phyloP scores from a whole-genome alignment of 2,797 vertebrate species.

The Schizothorax lantsangensis region DNA sequence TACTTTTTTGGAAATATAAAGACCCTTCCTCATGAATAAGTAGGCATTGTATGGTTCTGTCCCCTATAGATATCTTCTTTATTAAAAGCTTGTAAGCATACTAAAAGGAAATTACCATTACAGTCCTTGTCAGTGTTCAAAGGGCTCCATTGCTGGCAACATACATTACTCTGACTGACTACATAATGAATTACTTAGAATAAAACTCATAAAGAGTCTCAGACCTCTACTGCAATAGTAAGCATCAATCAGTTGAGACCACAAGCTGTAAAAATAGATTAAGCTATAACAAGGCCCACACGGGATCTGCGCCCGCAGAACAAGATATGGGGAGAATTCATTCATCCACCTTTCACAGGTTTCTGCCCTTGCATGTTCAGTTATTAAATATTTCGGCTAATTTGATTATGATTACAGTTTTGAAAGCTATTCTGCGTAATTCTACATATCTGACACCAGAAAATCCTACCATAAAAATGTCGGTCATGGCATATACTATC shows the following conservation, averaged over 20 bases:
- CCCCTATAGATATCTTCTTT: background rate
- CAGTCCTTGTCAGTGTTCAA: slow-evolving; percentile 17
- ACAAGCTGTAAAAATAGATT: slow-evolving; percentile 52
- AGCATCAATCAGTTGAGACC: slow-evolving; percentile 41
- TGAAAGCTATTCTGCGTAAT: background rate
- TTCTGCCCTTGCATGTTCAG: background rate
- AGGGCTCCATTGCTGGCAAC: slow-evolving; percentile 18
- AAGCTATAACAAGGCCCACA: slow-evolving; percentile 38
- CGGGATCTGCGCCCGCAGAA: slow-evolving; percentile 8
- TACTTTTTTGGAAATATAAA: background rate
- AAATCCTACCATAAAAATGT: background rate
- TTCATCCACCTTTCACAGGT: background rate
- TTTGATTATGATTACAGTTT: background rate
- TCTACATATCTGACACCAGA: background rate
- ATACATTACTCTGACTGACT: slow-evolving; percentile 42
- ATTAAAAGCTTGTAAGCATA: slow-evolving; percentile 43
- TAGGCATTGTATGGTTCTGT: slow-evolving; percentile 12
- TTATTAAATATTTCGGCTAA: background rate
- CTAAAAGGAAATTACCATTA: slow-evolving; percentile 24
- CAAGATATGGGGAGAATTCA: slow-evolving; percentile 13
- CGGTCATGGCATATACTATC: background rate
- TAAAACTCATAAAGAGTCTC: slow-evolving; percentile 41
- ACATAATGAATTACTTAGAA: slow-evolving; percentile 18
- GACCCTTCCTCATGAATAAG: slow-evolving; percentile 7
- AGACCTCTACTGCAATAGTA: slow-evolving; percentile 33